A percentile compares a stretch with the other conserved stretches of the same genome.
Evolutionary conservation across 2,113 vertebrate genomes (phyloP).

Genomic region (Nothobranchius kuhntae): DNA sequence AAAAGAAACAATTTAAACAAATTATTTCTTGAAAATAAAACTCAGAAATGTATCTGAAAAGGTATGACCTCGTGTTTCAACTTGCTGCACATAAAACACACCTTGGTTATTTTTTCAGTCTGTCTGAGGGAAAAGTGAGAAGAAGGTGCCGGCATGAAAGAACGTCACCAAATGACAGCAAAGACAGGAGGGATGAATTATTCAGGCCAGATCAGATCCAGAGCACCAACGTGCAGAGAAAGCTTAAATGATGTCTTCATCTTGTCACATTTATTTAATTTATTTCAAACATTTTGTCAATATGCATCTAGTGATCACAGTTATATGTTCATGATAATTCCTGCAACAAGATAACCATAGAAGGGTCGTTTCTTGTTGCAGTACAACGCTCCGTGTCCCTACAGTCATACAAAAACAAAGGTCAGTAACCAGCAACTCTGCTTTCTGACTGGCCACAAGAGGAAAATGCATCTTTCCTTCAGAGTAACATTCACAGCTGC

Average conservation of each 20-base stretch:
- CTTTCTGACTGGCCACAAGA: constrained; percentile 28
- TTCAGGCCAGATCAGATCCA: neutral
- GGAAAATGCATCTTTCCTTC: constrained; percentile 24
- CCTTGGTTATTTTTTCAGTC: neutral
- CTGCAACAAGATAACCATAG: neutral
- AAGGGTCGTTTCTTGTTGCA: constrained; percentile 16
- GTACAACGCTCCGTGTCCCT: constrained; percentile 33
- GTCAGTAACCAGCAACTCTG: constrained; percentile 29
- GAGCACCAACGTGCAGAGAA: neutral
- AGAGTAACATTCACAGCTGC: constrained; percentile 20
- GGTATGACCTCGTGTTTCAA: neutral
- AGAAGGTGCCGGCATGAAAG: constrained; percentile 1
- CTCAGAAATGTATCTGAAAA: too few species aligned
- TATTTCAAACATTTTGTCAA: neutral
- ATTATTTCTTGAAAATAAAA: too few species aligned
- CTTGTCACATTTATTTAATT: neutral
- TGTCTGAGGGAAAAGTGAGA: neutral
- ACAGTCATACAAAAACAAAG: constrained; percentile 35
- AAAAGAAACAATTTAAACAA: too few species aligned
- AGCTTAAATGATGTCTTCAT: neutral
- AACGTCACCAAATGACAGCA: neutral
- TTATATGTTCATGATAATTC: neutral
- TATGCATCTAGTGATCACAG: neutral
- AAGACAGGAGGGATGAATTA: constrained; percentile 10
- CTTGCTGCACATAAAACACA: neutral